Conservation (phyloP, 2,888 invertebrate genomes). For the Caradrina clavipalpis region DNA sequence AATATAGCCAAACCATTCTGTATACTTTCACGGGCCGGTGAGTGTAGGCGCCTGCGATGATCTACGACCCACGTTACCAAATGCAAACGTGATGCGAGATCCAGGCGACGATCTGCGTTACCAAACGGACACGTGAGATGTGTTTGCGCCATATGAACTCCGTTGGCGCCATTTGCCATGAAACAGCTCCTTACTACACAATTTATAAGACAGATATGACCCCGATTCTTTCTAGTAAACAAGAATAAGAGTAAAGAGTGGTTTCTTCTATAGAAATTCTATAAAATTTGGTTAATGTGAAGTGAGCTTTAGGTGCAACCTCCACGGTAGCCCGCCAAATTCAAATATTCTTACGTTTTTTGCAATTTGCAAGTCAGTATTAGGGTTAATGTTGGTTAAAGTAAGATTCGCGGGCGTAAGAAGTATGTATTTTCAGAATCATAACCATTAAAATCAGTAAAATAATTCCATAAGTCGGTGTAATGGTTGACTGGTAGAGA, state of each 20-base stretch:
- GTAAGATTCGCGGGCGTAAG: too few relatives aligned
- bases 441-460: too few relatives aligned
- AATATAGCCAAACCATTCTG: conserved; percentile 6
- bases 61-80: not conserved
- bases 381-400: too few relatives aligned
- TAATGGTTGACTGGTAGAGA: too few relatives aligned
- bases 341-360: too few relatives aligned
- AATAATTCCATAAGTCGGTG: too few relatives aligned
- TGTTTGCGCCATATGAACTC: conserved; percentile 32
- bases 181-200: conserved; percentile 20
- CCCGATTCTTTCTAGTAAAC: not conserved
- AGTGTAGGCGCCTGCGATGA: conserved; percentile 32
- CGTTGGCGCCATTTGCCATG: conserved; percentile 8
- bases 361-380: too few relatives aligned
- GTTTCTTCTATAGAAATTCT: not conserved
- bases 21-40: conserved; percentile 40
- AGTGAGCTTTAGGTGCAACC: too few relatives aligned
- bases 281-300: too few relatives aligned
- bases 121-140: conserved; percentile 35
- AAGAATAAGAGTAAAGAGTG: not conserved
- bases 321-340: too few relatives aligned
- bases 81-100: conserved; percentile 5
- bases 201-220: not conserved
- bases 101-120: conserved; percentile 26
- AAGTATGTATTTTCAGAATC: too few relatives aligned